Percentiles rank a stretch among this genome's conserved stretches.
Conservation (phyloP, 1,140 invertebrate species). For the Lerema accius region DNA sequence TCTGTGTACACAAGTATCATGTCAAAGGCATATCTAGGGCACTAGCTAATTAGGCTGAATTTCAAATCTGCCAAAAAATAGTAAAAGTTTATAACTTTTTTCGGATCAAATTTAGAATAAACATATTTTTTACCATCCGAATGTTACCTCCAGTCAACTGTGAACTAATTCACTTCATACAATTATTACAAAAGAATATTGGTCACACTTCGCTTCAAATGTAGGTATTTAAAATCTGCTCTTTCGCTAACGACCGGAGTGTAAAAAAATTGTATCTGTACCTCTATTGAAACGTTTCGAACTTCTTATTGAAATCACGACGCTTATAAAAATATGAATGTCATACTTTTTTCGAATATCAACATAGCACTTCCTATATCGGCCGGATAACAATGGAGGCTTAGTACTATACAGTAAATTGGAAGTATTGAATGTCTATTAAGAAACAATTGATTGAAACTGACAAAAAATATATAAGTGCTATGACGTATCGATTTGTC, state of each 20-base stretch:
- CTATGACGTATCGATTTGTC: neutral
- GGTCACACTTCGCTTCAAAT: slow-evolving; percentile 31
- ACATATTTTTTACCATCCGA: slow-evolving; percentile 23
- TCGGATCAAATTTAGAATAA: slow-evolving; percentile 12
- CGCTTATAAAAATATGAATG: slow-evolving; percentile 25
- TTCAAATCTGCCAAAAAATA: neutral
- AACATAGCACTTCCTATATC: slow-evolving; percentile 21
- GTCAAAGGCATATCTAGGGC: too few relatives aligned
- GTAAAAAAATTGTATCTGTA: slow-evolving; percentile 28
- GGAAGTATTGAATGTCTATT: neutral
- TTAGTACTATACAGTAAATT: slow-evolving; percentile 8
- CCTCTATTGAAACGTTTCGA: slow-evolving; percentile 27
- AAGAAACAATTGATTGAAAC: slow-evolving; percentile 6
- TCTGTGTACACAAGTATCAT: too few relatives aligned
- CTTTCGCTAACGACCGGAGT: slow-evolving; percentile 27
- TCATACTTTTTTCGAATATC: slow-evolving; percentile 19
- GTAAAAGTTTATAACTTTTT: slow-evolving; percentile 7
- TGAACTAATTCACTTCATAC: slow-evolving; percentile 30
- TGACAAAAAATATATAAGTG: neutral
- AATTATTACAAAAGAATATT: slow-evolving; percentile 34
- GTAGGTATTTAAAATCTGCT: slow-evolving; percentile 30
- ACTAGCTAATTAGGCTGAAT: too few relatives aligned
- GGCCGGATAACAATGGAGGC: slow-evolving; percentile 2
- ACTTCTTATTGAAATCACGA: slow-evolving; percentile 22
- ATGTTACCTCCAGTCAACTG: slow-evolving; percentile 18